Evolutionary conservation across 2,113 vertebrate species (phyloP).

Genomic region (Microcebus murinus): DNA sequence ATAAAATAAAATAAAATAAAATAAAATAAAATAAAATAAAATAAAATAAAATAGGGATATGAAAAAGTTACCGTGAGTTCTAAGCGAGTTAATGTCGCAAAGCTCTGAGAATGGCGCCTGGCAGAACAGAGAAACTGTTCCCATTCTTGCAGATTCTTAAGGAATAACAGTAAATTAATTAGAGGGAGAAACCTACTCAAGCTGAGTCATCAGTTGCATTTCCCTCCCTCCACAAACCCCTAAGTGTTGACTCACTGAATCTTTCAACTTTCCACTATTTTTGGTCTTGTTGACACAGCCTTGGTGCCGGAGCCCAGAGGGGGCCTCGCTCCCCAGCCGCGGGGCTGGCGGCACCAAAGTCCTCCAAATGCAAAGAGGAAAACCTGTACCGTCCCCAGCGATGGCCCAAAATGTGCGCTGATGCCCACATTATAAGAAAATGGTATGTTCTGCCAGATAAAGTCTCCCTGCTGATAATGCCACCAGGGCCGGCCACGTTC

Average conservation of each 20-base stretch:
- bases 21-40: too few species aligned
- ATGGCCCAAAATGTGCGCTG: fast-evolving
- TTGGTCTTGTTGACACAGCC: background rate
- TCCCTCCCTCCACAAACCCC: background rate
- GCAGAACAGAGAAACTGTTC: fast-evolving
- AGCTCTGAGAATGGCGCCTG: background rate
- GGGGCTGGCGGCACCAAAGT: background rate
- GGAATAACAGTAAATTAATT: background rate
- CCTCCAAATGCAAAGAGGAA: background rate
- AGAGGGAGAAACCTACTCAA: background rate
- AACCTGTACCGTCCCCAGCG: background rate
- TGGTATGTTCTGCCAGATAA: fast-evolving
- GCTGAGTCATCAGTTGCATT: background rate
- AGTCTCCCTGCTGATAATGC: fast-evolving
- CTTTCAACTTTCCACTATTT: background rate
- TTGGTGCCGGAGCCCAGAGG: background rate
- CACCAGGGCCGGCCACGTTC: fast-evolving
- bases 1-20: too few species aligned
- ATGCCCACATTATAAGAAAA: background rate
- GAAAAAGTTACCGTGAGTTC: background rate
- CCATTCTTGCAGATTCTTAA: background rate
- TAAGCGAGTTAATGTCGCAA: fast-evolving
- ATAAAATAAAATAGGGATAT: background rate
- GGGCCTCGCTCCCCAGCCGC: background rate
- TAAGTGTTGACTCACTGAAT: background rate